A percentile compares a stretch with the other conserved stretches of the same genome.
Conservation (phyloP, 1,140 invertebrate species). For the Andrena cerasifolii region DNA sequence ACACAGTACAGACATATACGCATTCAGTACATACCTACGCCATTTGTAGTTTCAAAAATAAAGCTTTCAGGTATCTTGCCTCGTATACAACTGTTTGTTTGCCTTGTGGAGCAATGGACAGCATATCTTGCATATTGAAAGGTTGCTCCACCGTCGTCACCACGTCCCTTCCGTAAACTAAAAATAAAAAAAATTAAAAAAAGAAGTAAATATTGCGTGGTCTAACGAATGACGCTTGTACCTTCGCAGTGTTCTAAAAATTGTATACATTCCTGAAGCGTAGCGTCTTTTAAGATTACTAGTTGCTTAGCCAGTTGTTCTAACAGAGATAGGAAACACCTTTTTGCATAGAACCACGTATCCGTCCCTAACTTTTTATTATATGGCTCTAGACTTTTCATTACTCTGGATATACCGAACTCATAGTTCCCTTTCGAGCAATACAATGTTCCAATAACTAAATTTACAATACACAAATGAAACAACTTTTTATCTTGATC, state of each 20-base stretch:
- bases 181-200: slow-evolving; percentile 68
- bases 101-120: slow-evolving; percentile 87
- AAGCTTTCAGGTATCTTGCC: slow-evolving; percentile 91
- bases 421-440: slow-evolving; percentile 99
- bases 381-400: slow-evolving; percentile 97
- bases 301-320: slow-evolving; percentile 96
- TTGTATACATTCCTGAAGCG: slow-evolving; percentile 94
- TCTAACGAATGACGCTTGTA: slow-evolving; percentile 69
- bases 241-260: slow-evolving; percentile 96
- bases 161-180: slow-evolving; percentile 93
- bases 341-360: slow-evolving; percentile 98
- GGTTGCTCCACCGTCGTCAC: slow-evolving; percentile 92
- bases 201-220: not conserved
- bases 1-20: not conserved
- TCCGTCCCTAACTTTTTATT: slow-evolving; percentile 97
- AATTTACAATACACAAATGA: slow-evolving; percentile 99
- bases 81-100: slow-evolving; percentile 97
- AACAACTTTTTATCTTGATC: slow-evolving; percentile 97
- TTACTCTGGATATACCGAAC: slow-evolving; percentile 98
- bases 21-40: slow-evolving; percentile 64
- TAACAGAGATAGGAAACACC: slow-evolving; percentile 96
- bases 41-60: slow-evolving; percentile 89
- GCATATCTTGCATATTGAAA: slow-evolving; percentile 88
- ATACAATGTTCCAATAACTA: slow-evolving; percentile 98
- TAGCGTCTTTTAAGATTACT: slow-evolving; percentile 93